A percentile compares a stretch with the other conserved stretches of the same genome.
These are phyloP conservation scores for Paramormyrops kingsleyae DNA, from an alignment of 2,113 vertebrate genomes.

Conservation along the genomic window DNA sequence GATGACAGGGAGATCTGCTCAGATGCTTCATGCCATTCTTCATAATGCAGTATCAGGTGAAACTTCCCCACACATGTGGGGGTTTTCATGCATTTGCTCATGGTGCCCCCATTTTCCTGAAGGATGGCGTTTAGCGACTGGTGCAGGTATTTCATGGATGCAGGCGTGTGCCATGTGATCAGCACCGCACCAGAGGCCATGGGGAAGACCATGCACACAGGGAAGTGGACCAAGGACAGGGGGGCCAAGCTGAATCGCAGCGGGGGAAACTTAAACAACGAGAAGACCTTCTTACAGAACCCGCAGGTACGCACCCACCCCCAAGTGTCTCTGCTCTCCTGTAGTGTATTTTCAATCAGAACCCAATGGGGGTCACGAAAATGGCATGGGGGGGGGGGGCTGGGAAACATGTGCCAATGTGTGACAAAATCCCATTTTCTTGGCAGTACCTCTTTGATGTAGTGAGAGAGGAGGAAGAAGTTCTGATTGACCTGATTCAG, in stretches of 20 bases:
- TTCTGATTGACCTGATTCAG: constrained; percentile 80
- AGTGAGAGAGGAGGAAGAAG: constrained; percentile 71
- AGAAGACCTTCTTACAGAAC: constrained; percentile 82
- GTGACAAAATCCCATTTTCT: not conserved
- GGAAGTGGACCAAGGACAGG: constrained; percentile 69
- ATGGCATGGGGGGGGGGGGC: too few species aligned
- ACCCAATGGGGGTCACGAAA: not conserved
- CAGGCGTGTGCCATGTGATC: constrained; percentile 78
- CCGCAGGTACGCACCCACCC: constrained; percentile 70
- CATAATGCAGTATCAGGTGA: not conserved
- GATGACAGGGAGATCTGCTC: too few species aligned
- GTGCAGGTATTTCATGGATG: constrained; percentile 78
- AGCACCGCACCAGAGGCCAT: constrained; percentile 74
- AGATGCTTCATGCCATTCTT: not conserved
- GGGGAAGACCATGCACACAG: constrained; percentile 75
- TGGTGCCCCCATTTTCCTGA: not conserved
- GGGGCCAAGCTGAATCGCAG: constrained; percentile 76
- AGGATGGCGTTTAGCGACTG: constrained; percentile 92
- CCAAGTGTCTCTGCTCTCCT: not conserved
- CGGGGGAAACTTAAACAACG: constrained; percentile 79
- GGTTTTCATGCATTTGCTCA: not conserved
- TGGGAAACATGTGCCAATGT: not conserved
- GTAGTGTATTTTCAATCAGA: not conserved
- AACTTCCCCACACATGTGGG: not conserved
- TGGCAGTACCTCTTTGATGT: constrained; percentile 80